Percentiles rank a stretch among this genome's conserved stretches.
Conservation (phyloP, 1,140 invertebrate species). For the Aphidius ervi region DNA sequence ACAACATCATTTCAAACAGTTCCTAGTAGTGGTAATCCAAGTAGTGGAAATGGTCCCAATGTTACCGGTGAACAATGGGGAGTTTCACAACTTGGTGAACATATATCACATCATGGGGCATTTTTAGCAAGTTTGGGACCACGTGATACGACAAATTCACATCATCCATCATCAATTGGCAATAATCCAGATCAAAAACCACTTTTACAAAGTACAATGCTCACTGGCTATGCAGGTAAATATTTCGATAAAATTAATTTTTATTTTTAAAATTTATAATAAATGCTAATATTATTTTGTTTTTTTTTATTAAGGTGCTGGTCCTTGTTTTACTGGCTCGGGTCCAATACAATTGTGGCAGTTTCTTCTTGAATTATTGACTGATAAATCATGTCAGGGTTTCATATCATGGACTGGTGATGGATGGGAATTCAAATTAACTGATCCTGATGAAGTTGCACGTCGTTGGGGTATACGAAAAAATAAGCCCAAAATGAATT, state of each 20-base stretch:
- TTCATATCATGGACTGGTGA: conserved; percentile 99
- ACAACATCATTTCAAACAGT: conserved; percentile 76
- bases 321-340: conserved; percentile 82
- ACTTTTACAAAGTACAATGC: conserved; percentile 67
- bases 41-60: conserved; percentile 53
- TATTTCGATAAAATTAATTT: conserved; percentile 7
- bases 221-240: conserved; percentile 66
- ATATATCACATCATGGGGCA: conserved; percentile 60
- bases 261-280: background rate
- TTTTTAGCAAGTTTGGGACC: conserved; percentile 57
- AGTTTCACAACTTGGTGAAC: conserved; percentile 47
- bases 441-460: conserved; percentile 96
- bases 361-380: conserved; percentile 91
- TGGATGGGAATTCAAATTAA: conserved; percentile 99
- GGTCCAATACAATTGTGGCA: conserved; percentile 97
- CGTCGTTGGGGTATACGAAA: conserved; percentile 94
- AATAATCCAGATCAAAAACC: conserved; percentile 66
- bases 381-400: conserved; percentile 92
- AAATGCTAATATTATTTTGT: conserved; percentile 5
- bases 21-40: conserved; percentile 60
- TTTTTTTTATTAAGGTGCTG: conserved; percentile 51
- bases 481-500: conserved; percentile 99
- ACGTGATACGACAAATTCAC: conserved; percentile 50
- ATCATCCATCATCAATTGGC: conserved; percentile 49
- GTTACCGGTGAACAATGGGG: conserved; percentile 51